phyloP scores from a whole-genome alignment of 2,888 invertebrate species.

The Corbicula japonica region DNA sequence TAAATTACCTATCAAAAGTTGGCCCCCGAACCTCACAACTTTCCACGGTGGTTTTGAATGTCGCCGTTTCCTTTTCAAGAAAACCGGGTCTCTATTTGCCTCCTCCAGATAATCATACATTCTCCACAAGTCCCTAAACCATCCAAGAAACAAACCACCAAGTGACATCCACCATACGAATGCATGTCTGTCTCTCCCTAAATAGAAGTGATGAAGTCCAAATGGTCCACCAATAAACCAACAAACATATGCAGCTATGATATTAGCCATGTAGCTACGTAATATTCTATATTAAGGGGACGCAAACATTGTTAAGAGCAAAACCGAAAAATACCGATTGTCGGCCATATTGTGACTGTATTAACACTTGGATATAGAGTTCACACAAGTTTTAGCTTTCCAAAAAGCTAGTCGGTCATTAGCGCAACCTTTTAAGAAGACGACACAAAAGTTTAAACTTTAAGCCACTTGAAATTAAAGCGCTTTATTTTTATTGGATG shows the following conservation, averaged over 20 bases:
- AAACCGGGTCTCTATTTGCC: constrained; percentile 86
- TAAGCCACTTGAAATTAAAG: too few relatives aligned
- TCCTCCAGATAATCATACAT: constrained; percentile 95
- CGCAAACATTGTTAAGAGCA: too few relatives aligned
- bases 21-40: constrained; percentile 74
- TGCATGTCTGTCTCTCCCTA: constrained; percentile 95
- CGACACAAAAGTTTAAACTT: too few relatives aligned
- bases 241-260: constrained; percentile 91
- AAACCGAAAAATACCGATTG: too few relatives aligned
- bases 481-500: too few relatives aligned
- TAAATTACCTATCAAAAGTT: constrained; percentile 76
- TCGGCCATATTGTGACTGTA: too few relatives aligned
- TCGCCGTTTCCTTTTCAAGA: constrained; percentile 89
- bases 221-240: constrained; percentile 96
- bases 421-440: too few relatives aligned
- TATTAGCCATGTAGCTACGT: constrained; percentile 87
- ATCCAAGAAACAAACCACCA: constrained; percentile 93
- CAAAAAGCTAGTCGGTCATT: too few relatives aligned
- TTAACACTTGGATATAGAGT: too few relatives aligned
- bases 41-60: constrained; percentile 63
- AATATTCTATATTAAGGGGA: too few relatives aligned
- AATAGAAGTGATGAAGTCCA: constrained; percentile 96
- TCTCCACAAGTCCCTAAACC: constrained; percentile 93
- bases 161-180: constrained; percentile 95
- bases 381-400: too few relatives aligned